Evolutionary conservation across 2,888 invertebrate species (phyloP).

Genomic region (Eupelmus urozonus): DNA sequence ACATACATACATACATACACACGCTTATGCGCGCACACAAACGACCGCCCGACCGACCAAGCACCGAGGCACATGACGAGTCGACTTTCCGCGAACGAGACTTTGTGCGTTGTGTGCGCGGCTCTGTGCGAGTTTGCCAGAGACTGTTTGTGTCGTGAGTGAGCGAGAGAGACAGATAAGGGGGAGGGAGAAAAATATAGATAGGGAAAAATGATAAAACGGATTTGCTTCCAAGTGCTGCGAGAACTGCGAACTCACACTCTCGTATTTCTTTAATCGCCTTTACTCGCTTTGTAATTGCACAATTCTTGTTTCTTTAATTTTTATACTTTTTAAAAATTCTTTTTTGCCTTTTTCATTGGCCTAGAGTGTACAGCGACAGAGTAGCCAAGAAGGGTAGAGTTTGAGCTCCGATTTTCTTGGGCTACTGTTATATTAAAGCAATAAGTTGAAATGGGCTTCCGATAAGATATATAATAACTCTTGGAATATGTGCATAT

Average conservation of each 20-base stretch:
- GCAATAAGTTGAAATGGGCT: no score
- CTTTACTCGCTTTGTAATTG: neutral
- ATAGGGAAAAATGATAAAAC: slow-evolving; percentile 34
- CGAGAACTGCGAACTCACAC: no score
- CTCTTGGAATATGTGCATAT: no score
- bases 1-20: neutral
- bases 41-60: neutral
- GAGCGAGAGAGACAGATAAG: slow-evolving; percentile 25
- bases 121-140: no score
- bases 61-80: slow-evolving; percentile 41
- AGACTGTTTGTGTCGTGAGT: neutral
- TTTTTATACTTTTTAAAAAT: no score
- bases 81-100: neutral
- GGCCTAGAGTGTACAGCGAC: no score
- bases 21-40: neutral
- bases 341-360: no score
- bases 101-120: neutral
- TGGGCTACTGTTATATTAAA: no score
- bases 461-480: no score
- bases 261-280: no score
- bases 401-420: no score
- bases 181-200: slow-evolving; percentile 27
- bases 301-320: neutral
- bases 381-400: no score
- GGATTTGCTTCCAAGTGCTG: slow-evolving; percentile 33